These are phyloP conservation scores for Chrysolina americana DNA, from an alignment of 2,888 invertebrate species.

Conservation along the genomic window DNA sequence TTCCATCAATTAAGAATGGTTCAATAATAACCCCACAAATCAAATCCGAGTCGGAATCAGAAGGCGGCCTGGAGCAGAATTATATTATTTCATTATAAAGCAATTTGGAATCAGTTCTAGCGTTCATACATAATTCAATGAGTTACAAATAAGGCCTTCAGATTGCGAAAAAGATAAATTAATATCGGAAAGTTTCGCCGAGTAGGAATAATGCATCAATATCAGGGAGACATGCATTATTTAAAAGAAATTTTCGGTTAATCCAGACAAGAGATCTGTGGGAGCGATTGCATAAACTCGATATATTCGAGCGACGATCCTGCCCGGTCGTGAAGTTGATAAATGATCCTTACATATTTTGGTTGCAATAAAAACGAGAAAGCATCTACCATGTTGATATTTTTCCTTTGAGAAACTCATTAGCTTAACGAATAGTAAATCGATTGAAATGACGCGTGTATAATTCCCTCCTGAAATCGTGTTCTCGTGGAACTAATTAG, in stretches of 20 bases:
- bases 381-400: background rate
- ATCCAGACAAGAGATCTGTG: constrained; percentile 1
- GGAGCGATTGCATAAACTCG: constrained; percentile 17
- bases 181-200: constrained; percentile 49
- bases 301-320: constrained; percentile 4
- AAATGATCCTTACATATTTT: constrained; percentile 14
- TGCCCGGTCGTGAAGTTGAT: constrained; percentile 1
- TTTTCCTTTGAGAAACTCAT: background rate
- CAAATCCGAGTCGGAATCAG: constrained; percentile 4
- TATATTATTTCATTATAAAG: constrained; percentile 57
- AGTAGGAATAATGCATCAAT: constrained; percentile 47
- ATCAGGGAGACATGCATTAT: constrained; percentile 23
- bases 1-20: constrained; percentile 13
- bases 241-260: constrained; percentile 23
- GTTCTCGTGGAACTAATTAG: background rate
- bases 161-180: constrained; percentile 52
- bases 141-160: constrained; percentile 49
- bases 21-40: constrained; percentile 21
- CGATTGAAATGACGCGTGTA: background rate
- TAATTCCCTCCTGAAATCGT: background rate
- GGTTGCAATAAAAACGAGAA: background rate
- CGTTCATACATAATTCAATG: constrained; percentile 53
- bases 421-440: background rate
- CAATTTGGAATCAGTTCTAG: constrained; percentile 53
- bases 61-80: constrained; percentile 45